phyloP scores from a whole-genome alignment of 2,113 vertebrate genomes.

The Elachura formosa region DNA sequence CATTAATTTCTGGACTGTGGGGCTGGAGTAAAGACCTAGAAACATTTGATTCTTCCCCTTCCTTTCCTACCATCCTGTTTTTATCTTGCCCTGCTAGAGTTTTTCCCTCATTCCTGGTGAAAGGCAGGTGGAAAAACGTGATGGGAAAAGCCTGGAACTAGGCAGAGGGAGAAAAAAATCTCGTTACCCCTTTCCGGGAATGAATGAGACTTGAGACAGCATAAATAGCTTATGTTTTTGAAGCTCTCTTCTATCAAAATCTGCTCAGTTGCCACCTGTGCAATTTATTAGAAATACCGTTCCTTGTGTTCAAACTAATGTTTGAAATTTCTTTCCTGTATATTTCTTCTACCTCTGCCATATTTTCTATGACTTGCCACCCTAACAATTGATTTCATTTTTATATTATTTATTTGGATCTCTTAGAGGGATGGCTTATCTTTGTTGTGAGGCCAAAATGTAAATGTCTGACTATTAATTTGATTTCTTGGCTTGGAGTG shows the following conservation, averaged over 20 bases:
- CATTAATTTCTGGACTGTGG: not conserved
- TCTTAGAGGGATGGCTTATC: accelerated
- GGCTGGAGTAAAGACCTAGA: not conserved
- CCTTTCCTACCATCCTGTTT: not conserved
- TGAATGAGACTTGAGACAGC: not conserved
- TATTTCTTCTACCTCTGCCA: not conserved
- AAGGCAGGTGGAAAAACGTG: not conserved
- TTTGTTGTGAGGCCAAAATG: not conserved
- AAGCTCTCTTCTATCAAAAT: not conserved
- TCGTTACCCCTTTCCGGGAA: not conserved
- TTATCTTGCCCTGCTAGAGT: not conserved
- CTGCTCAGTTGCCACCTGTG: not conserved
- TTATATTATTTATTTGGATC: not conserved
- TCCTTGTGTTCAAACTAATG: not conserved
- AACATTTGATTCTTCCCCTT: not conserved
- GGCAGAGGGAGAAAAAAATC: not conserved
- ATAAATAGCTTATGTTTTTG: not conserved
- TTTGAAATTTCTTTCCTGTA: not conserved
- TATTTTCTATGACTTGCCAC: not conserved
- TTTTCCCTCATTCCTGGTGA: not conserved
- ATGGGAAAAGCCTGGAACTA: not conserved
- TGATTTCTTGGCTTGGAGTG: not conserved
- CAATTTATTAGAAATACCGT: not conserved
- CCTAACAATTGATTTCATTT: not conserved
- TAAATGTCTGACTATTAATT: not conserved